Evolutionary conservation across 2,113 vertebrate species (phyloP), one percentile per base, ranked within the genome.

Genomic region (Butorides virescens): DNA sequence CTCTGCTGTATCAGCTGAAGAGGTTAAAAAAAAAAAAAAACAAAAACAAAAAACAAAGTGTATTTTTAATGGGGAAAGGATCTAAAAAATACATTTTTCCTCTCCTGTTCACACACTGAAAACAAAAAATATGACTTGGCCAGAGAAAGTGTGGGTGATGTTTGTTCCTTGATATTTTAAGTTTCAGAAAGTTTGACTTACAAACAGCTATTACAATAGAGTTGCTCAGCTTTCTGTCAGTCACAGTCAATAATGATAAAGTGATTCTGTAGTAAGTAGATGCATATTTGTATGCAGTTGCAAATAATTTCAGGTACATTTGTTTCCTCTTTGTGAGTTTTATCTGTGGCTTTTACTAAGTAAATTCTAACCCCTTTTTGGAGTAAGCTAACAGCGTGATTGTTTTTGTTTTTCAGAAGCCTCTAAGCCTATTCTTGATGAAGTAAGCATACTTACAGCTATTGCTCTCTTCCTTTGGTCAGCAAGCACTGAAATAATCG

Each of bases 391-490:
- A 55, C 37, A 53, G 13, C 1, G 3, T 93, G 19, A 79, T 89
- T 86, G 36, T 14, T 96, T 95, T 96, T 88, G 36, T 80, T 91
- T 97, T 91, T 86, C 96, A 99, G 99, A 99, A 68, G 98, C 98
- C 72, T 98, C 98, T 84, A 96, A 98, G 85, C 98, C 99, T 79
- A 50, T 97, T 78, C 97, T 99, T 95, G 99, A 99, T 96, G 99
- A 99, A 97, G 98, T 99, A 92, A 99, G 99, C 97, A 98, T 99
- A 97, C 97, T 99, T 88, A 99, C 99, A 37, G 99, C 99, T 17
- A 98, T 99, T 93, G 98, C 99, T 4, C 98, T 99, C 75, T 99
- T 99, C 97, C 98, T 99, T 91, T 98, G 99, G 97, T 99, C 99
- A 62, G 99, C 99, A 95, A 98, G 99, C 91, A 93, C 87, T 67